A percentile compares a stretch with the other conserved stretches of the same genome.
Evolutionary conservation across 2,797 vertebrate species (phyloP).

Genomic region (Menidia menidia): DNA sequence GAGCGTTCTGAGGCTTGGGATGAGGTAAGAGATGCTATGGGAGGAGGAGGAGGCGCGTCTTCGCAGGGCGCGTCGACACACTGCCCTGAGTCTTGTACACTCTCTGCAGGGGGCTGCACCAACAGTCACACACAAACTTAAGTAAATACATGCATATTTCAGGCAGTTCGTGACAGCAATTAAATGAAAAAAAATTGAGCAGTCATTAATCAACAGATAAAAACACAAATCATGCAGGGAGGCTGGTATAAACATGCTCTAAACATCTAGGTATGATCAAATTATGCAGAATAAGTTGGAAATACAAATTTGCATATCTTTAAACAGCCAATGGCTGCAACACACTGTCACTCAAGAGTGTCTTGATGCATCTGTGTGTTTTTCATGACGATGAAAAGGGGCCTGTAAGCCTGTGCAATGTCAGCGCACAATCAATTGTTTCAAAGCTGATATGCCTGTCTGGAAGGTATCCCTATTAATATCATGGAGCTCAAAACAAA

Average conservation of each 20-base stretch:
- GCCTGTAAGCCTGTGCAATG: constrained; percentile 73
- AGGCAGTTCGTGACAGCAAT: constrained; percentile 62
- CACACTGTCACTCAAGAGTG: constrained; percentile 58
- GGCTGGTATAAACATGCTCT: constrained; percentile 69
- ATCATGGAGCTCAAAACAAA: constrained; percentile 79
- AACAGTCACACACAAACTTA: constrained; percentile 82
- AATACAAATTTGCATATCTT: constrained; percentile 49
- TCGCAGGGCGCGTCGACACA: constrained; percentile 71
- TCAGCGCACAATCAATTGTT: constrained; percentile 77
- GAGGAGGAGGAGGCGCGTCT: constrained; percentile 75
- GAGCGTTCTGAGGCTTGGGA: constrained; percentile 61
- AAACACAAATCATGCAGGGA: constrained; percentile 76
- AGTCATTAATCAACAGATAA: constrained; percentile 44
- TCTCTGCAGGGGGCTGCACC: constrained; percentile 86
- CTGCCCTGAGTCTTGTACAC: constrained; percentile 78
- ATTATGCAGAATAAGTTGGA: constrained; percentile 25
- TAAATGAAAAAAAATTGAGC: constrained; percentile 39
- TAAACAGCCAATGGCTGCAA: constrained; percentile 41
- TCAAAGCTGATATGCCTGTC: constrained; percentile 79
- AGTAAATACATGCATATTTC: constrained; percentile 80
- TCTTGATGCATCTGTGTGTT: constrained; percentile 59
- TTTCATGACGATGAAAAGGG: constrained; percentile 70
- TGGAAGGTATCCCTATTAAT: constrained; percentile 76
- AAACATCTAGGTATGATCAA: constrained; percentile 51
- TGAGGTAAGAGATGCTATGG: constrained; percentile 62